Conservation (phyloP, 2,113 vertebrate genomes). For the Pteruthius melanotis region DNA sequence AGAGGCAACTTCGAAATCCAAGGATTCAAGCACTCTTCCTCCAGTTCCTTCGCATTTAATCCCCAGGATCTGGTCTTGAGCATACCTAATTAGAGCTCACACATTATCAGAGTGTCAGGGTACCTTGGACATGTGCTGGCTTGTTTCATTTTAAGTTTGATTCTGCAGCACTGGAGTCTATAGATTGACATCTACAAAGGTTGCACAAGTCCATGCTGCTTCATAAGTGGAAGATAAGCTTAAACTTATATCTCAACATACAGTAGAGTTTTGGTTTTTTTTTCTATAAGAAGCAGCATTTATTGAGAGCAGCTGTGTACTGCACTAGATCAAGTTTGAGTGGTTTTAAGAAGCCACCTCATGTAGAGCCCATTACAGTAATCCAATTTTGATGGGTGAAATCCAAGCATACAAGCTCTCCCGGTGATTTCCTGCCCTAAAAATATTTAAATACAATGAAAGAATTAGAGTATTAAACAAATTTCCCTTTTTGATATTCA, state of each 20-base stretch:
- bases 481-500: constrained; percentile 9
- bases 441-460: constrained; percentile 57
- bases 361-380: constrained; percentile 44
- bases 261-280: not conserved
- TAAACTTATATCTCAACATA: not conserved
- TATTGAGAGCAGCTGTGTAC: not conserved
- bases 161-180: not conserved
- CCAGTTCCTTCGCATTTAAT: not conserved
- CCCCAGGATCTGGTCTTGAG: not conserved
- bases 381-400: constrained; percentile 47
- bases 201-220: not conserved
- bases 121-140: not conserved
- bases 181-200: not conserved
- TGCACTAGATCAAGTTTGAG: not conserved
- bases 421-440: not conserved
- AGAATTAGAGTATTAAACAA: constrained; percentile 25
- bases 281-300: not conserved
- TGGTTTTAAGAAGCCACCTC: constrained; percentile 24
- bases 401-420: constrained; percentile 15
- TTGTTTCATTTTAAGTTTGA: not conserved
- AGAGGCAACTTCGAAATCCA: not conserved
- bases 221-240: not conserved
- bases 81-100: not conserved
- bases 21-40: not conserved
- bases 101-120: not conserved